Percentiles rank a stretch among this genome's conserved stretches.
Evolutionary conservation across 2,797 vertebrate genomes (phyloP).

Genomic region (Artibeus jamaicensis): DNA sequence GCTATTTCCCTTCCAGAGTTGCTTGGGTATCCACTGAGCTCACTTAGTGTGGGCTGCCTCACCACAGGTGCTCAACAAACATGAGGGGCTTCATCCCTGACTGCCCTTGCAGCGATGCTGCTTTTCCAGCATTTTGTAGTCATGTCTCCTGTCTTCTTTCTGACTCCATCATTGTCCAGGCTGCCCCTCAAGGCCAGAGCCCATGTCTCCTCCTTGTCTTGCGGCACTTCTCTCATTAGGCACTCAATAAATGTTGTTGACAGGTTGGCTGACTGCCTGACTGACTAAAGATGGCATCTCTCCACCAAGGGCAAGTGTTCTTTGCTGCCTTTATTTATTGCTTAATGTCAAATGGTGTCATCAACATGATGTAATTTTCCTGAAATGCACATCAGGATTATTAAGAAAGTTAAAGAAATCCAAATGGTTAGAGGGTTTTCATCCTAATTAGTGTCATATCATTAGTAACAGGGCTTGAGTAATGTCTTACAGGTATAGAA

Average conservation of each 20-base stretch:
- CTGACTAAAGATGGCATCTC: slow-evolving; percentile 50
- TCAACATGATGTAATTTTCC: slow-evolving; percentile 52
- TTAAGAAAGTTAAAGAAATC: slow-evolving; percentile 42
- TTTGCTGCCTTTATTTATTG: slow-evolving; percentile 50
- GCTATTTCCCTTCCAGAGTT: neutral
- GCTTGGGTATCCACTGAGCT: neutral
- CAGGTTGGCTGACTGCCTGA: slow-evolving; percentile 50
- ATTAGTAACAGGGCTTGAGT: neutral
- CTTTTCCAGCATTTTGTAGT: neutral
- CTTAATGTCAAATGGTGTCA: slow-evolving; percentile 55
- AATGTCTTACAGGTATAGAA: slow-evolving; percentile 27
- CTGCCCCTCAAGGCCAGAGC: neutral
- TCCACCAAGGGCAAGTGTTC: slow-evolving; percentile 59
- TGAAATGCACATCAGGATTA: slow-evolving; percentile 50
- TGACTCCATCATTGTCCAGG: neutral
- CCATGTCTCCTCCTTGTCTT: slow-evolving; percentile 17
- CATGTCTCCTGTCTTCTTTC: neutral
- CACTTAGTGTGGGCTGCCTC: rapidly evolving
- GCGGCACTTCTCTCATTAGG: slow-evolving; percentile 23
- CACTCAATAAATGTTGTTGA: slow-evolving; percentile 60
- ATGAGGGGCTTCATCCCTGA: neutral
- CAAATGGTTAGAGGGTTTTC: slow-evolving; percentile 16
- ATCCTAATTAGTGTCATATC: neutral
- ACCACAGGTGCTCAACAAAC: neutral
- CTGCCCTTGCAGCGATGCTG: neutral